phyloP scores from a whole-genome alignment of 1,140 invertebrate species.

The Solenopsis fugax region DNA sequence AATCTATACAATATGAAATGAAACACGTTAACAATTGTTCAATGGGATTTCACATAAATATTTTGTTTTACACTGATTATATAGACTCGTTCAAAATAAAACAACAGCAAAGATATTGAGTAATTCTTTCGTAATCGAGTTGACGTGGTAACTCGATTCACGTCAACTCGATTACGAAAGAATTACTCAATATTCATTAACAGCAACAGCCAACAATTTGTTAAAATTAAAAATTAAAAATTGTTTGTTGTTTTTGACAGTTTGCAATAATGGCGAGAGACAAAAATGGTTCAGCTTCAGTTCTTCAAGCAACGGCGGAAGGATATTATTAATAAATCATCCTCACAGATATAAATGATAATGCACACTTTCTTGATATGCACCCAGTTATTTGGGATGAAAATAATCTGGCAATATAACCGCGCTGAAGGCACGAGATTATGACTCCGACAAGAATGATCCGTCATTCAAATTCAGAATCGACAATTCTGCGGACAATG shows the following conservation, averaged over 20 bases:
- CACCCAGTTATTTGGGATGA: conserved; percentile 94
- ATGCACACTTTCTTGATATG: conserved; percentile 94
- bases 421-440: conserved; percentile 92
- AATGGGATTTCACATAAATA: neutral
- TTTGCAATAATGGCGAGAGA: conserved; percentile 94
- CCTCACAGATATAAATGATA: conserved; percentile 95
- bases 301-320: conserved; percentile 88
- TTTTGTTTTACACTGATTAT: conserved; percentile 53
- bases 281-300: conserved; percentile 90
- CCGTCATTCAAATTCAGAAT: conserved; percentile 93
- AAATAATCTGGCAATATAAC: conserved; percentile 91
- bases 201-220: no score
- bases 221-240: no score
- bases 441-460: conserved; percentile 92
- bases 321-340: conserved; percentile 93
- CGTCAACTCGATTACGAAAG: conserved; percentile 95
- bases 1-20: neutral
- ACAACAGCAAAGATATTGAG: conserved; percentile 94
- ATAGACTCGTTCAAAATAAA: conserved; percentile 93
- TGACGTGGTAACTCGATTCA: no score
- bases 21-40: neutral
- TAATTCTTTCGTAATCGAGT: no score
- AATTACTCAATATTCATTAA: no score
- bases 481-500: conserved; percentile 89
- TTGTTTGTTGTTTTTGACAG: conserved; percentile 87